A percentile compares a stretch with the other conserved stretches of the same genome.
Conservation (phyloP, 2,888 invertebrate genomes). For the Drosophila buzzatii region DNA sequence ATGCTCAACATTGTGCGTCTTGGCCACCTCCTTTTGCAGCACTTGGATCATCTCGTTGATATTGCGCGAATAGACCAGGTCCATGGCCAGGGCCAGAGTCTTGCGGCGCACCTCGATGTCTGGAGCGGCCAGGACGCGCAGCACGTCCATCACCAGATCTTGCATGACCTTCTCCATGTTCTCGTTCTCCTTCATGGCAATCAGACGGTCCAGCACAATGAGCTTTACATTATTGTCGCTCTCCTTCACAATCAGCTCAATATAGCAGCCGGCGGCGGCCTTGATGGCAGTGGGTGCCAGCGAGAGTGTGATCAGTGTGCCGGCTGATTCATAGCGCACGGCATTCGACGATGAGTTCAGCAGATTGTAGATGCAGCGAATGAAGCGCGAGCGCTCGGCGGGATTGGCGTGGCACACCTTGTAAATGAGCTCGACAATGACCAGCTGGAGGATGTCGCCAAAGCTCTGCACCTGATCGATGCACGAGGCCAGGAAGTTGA, state of each 20-base stretch:
- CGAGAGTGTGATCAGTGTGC: conserved; percentile 98
- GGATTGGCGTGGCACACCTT: conserved; percentile 99
- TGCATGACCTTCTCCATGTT: conserved; percentile 93
- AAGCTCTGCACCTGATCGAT: conserved; percentile 97
- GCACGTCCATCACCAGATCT: conserved; percentile 98
- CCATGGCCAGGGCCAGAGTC: conserved; percentile 93
- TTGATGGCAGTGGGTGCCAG: conserved; percentile 98
- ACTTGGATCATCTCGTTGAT: conserved; percentile 98
- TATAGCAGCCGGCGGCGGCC: conserved; percentile 99
- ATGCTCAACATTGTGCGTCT: conserved; percentile 95
- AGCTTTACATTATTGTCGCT: conserved; percentile 99
- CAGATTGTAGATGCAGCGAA: conserved; percentile 98
- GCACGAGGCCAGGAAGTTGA: conserved; percentile 96
- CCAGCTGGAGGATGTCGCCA: conserved; percentile 98
- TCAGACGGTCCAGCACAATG: conserved; percentile 97
- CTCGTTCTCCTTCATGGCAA: conserved; percentile 93
- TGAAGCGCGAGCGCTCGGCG: conserved; percentile 97
- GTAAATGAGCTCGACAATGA: conserved; percentile 99
- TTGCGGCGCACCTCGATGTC: conserved; percentile 97
- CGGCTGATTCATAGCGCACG: conserved; percentile 99
- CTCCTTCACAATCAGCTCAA: conserved; percentile 99
- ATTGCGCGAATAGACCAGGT: conserved; percentile 95
- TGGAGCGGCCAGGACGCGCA: conserved; percentile 95
- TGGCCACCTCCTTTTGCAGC: conserved; percentile 95
- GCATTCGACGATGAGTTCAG: conserved; percentile 98